These are phyloP conservation scores for Fragum sueziense DNA, from an alignment of 2,888 invertebrate genomes.

Conservation along the genomic window DNA sequence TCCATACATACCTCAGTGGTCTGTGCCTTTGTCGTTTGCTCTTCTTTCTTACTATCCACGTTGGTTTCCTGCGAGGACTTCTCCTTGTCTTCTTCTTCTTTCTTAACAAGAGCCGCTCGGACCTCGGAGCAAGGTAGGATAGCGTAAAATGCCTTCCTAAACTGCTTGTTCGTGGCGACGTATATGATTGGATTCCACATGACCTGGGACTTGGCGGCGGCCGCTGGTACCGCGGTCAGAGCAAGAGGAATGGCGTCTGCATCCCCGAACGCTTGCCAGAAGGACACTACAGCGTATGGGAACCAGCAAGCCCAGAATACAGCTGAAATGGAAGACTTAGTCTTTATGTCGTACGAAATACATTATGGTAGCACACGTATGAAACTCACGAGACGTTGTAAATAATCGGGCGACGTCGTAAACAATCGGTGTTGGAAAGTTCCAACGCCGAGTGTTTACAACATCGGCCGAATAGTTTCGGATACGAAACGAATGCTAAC, in stretches of 20 bases:
- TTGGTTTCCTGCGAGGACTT: conserved; percentile 37
- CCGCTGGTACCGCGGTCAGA: conserved; percentile 66
- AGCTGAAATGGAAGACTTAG: conserved; percentile 63
- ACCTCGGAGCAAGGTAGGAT: conserved; percentile 61
- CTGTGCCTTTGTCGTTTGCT: neutral
- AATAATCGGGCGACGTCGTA: too few species aligned
- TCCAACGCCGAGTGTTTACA: too few species aligned
- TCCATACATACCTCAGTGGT: neutral
- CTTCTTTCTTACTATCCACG: conserved; percentile 25
- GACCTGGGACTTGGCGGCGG: conserved; percentile 71
- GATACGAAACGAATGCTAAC: too few species aligned
- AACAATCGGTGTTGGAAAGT: too few species aligned
- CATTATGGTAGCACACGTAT: too few species aligned
- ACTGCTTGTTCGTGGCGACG: conserved; percentile 73
- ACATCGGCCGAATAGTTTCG: too few species aligned
- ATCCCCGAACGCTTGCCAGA: conserved; percentile 69
- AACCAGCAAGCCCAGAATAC: conserved; percentile 71
- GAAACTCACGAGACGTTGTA: too few species aligned
- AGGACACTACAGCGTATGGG: conserved; percentile 74
- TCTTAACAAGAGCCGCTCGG: conserved; percentile 39
- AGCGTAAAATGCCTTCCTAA: conserved; percentile 65
- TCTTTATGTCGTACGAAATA: too few species aligned
- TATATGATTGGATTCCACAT: conserved; percentile 76
- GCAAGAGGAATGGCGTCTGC: conserved; percentile 58
- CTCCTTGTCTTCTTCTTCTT: conserved; percentile 34